phyloP scores from a whole-genome alignment of 2,888 invertebrate species.

The Ectemnius cavifrons region DNA sequence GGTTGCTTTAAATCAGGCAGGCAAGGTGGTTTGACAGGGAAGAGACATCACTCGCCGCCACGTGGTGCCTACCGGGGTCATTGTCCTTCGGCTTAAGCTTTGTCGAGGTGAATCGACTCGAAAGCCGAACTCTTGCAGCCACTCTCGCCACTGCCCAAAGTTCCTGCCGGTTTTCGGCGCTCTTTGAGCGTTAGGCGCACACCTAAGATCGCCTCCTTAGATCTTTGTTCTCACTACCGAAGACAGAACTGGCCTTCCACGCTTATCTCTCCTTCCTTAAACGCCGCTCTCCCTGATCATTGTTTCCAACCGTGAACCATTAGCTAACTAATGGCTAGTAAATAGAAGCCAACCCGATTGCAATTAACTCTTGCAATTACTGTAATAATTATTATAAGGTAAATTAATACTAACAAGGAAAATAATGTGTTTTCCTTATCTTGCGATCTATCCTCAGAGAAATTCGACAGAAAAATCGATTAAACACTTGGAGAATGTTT shows the following conservation, averaged over 20 bases:
- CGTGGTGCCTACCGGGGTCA: conserved; percentile 68
- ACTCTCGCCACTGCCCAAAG: conserved; percentile 37
- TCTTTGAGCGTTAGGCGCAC: conserved; percentile 32
- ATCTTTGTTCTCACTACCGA: not conserved
- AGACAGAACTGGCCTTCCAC: no score
- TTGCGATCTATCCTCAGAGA: no score
- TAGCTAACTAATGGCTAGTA: no score
- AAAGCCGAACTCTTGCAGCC: conserved; percentile 22
- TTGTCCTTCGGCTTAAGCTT: conserved; percentile 64
- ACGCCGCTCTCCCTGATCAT: no score
- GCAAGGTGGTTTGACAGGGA: conserved; percentile 70
- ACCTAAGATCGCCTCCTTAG: conserved; percentile 1
- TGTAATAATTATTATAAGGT: no score
- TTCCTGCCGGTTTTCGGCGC: conserved; percentile 45
- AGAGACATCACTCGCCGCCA: conserved; percentile 70
- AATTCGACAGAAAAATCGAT: no score
- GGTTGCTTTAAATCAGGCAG: conserved; percentile 66
- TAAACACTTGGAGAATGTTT: no score
- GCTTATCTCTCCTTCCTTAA: not conserved
- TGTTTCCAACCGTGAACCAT: no score
- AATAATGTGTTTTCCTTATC: no score
- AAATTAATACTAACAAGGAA: no score
- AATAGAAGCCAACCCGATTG: no score
- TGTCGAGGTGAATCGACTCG: conserved; percentile 56
- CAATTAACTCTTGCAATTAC: no score